Percentiles rank a stretch among this genome's conserved stretches.
Evolutionary conservation across 2,797 vertebrate species (phyloP).

Genomic region (Gallinago nigripennis): DNA sequence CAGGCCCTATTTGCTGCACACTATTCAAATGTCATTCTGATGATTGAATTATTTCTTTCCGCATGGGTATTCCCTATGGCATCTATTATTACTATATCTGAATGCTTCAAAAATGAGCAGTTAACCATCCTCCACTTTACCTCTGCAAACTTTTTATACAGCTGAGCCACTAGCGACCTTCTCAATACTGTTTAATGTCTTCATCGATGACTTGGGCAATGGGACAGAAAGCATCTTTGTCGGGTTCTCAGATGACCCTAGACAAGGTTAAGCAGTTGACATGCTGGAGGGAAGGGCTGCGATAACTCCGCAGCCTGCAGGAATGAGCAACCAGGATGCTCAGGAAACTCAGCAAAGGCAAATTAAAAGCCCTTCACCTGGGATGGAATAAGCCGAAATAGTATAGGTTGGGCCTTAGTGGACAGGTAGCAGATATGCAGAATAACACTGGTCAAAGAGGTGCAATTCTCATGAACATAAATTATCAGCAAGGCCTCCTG

Average conservation of each 20-base stretch:
- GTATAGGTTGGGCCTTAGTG: background rate
- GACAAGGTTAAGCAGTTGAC: background rate
- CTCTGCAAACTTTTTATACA: background rate
- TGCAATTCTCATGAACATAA: background rate
- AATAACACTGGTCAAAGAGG: background rate
- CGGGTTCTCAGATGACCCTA: background rate
- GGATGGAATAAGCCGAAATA: background rate
- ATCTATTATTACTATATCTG: slow-evolving; percentile 26
- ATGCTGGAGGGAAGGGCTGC: fast-evolving
- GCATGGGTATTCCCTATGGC: background rate
- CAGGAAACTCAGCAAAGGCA: background rate
- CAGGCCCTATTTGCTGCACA: slow-evolving; percentile 24
- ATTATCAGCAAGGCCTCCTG: background rate
- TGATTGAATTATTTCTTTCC: slow-evolving; percentile 30
- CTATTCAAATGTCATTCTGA: slow-evolving; percentile 52
- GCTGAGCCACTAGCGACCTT: background rate
- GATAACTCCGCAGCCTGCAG: background rate
- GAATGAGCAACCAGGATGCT: background rate
- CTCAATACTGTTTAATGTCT: slow-evolving; percentile 4
- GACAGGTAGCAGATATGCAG: background rate
- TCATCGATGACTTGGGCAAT: background rate
- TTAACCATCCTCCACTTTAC: background rate
- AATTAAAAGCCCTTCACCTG: background rate
- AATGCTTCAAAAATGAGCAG: slow-evolving; percentile 6
- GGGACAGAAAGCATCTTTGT: background rate